Evolutionary conservation across 2,888 invertebrate genomes (phyloP).

Genomic region (Mellilla xanthometata): DNA sequence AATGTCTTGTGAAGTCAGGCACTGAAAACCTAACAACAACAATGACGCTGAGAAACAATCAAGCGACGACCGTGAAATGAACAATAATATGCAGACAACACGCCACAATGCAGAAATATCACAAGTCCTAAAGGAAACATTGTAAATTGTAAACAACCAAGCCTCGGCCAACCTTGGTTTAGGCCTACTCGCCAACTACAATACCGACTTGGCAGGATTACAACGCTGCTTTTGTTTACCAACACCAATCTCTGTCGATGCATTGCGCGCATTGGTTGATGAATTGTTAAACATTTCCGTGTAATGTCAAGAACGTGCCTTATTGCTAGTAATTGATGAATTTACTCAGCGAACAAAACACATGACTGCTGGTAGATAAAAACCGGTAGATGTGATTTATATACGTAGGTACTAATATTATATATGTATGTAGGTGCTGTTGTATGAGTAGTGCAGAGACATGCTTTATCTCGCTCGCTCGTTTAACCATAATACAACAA

Average conservation of each 20-base stretch:
- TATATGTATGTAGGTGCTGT: too few species aligned
- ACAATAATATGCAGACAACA: too few species aligned
- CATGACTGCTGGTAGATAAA: not conserved
- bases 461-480: too few species aligned
- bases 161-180: conserved; percentile 5
- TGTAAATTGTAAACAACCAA: conserved; percentile 1
- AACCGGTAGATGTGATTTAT: not conserved
- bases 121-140: not conserved
- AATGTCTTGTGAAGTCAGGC: too few species aligned
- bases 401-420: not conserved
- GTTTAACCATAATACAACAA: too few species aligned
- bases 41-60: too few species aligned
- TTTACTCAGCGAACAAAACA: not conserved
- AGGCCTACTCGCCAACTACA: conserved; percentile 14
- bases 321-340: not conserved
- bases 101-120: not conserved
- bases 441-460: too few species aligned
- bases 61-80: too few species aligned
- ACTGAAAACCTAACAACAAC: too few species aligned
- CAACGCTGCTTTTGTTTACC: conserved; percentile 39
- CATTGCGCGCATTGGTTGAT: conserved; percentile 24
- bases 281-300: conserved; percentile 6
- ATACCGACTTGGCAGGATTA: conserved; percentile 35
- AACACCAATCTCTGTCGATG: conserved; percentile 16
- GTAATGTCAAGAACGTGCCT: not conserved